Base-by-base conservation (phyloP, 2,113 vertebrate species). In the Sprattus sprattus region DNA sequence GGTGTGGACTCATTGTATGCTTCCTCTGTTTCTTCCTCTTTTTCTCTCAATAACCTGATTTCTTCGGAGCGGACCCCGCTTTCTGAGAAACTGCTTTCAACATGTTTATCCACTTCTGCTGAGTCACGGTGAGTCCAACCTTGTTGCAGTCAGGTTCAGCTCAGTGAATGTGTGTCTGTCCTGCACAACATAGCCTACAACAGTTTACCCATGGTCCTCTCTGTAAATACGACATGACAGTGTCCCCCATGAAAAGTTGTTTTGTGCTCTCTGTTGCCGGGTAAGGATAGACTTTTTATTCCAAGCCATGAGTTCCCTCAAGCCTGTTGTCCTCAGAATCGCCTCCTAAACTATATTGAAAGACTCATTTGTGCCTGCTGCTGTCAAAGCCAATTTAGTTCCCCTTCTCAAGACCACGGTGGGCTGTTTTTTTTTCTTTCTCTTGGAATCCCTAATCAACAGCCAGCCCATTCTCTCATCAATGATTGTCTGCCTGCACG, bases 361-460 rank as follows among this genome's bases (percentile, higher is more conserved):
- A 39, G 11, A 32, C 28, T 78, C 71, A 44, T 78, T 78, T 32
- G 11, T 78, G 28, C 71, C 28, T 75, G 28, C 71, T 78, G 71
- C 71, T 39, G 71, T 78, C 71, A 78, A 39, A 78, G 32, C 71
- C 71, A 78, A 78, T 78, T 78, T 78, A 32, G 28, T 28, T 11
- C 10, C 71, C 11, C 71, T 13, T 39, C 71, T 78, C 10, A 78
- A 39, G 15, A 39, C 28, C 71, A 16, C 28, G 10, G 13, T 32
- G 32, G 13, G 18, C 54, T 22, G 20, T 22, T 60, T 7, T 57
- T 20, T 20, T 57, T 60, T 22, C 22, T 60, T 78, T 11, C 9
- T 11, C 9, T 0, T 67, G 9, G 15, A 78, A 16, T 32, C 71
- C 28, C 25, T 39, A 78, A 78, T 78, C 25, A 13, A 78, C 71